Evolutionary conservation across 2,797 vertebrate species (phyloP).

Genomic region (Anguilla pacifica): DNA sequence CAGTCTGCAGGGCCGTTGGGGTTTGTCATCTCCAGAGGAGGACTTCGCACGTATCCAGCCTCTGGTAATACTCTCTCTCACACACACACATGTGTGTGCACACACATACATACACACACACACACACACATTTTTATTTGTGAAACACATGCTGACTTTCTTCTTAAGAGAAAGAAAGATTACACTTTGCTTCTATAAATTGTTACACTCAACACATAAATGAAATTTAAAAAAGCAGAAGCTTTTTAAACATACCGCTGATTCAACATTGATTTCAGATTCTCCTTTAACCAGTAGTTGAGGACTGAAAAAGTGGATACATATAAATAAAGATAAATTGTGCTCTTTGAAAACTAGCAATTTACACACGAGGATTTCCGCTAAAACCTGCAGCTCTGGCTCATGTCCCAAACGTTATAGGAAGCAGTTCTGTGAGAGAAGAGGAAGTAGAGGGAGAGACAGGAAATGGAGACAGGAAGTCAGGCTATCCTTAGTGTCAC

Average conservation of each 20-base stretch:
- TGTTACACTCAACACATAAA: too few species aligned
- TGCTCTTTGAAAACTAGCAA: not conserved
- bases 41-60: slow-evolving; percentile 66
- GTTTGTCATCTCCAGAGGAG: slow-evolving; percentile 63
- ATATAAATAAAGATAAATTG: not conserved
- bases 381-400: not conserved
- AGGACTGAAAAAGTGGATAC: not conserved
- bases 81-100: slow-evolving; percentile 22
- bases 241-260: not conserved
- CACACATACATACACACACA: slow-evolving; percentile 23
- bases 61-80: slow-evolving; percentile 39
- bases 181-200: too few species aligned
- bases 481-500: not conserved
- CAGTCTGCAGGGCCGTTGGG: slow-evolving; percentile 73
- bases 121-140: not conserved
- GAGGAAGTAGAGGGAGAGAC: not conserved
- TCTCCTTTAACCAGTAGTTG: not conserved
- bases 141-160: not conserved
- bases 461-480: not conserved
- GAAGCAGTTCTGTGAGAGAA: not conserved
- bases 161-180: too few species aligned
- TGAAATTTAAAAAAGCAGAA: too few species aligned
- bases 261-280: not conserved
- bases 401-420: not conserved
- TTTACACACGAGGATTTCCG: not conserved